Evolutionary conservation across 1,140 invertebrate genomes (phyloP), one percentile per base, ranked within the genome.

Genomic region (Nixonia krombeini): DNA sequence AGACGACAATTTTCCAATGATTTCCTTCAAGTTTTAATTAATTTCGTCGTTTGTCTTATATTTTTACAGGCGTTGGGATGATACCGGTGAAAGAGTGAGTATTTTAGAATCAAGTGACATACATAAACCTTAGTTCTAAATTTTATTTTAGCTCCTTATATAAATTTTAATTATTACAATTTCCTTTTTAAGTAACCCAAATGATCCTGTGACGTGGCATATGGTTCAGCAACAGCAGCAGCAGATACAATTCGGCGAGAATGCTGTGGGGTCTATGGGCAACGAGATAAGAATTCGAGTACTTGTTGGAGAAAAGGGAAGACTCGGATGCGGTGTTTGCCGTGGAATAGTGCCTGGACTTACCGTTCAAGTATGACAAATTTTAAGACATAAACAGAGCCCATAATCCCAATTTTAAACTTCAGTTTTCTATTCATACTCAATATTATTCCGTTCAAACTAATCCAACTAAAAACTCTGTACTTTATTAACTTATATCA

Each of bases 61-160:
- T 23, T 53, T 42, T 88, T 90, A 66, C 86, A 91, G 90, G 92
- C 86, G 92, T 95, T 59, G 94, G 94, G 55, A 95, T 96, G 93
- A 89, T 96, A 73, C 94, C 94, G 31, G 89, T 94, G 0, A 94
- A 94, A 89, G 93, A 95, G 93, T 95, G 89, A 94, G 93, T 92
- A 78, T 53, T 67, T 38, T 59, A 15, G 9, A 29, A 25, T 17
- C 8, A 29, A 18, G 31, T 18, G 6, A 10, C 2, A 35, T 55
- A 16, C 1, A 15, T n/a, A n/a, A n/a, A n/a, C n/a, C n/a, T n/a
- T n/a, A n/a, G n/a, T n/a, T n/a, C n/a, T n/a, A n/a, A n/a, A n/a
- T n/a, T n/a, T n/a, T n/a, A n/a, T n/a, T n/a, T n/a, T n/a, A n/a
- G n/a, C n/a, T n/a, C n/a, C n/a, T n/a, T n/a, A n/a, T n/a, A n/a